Base-by-base conservation (phyloP, 2,797 vertebrate species). In the Takifugu rubripes region DNA sequence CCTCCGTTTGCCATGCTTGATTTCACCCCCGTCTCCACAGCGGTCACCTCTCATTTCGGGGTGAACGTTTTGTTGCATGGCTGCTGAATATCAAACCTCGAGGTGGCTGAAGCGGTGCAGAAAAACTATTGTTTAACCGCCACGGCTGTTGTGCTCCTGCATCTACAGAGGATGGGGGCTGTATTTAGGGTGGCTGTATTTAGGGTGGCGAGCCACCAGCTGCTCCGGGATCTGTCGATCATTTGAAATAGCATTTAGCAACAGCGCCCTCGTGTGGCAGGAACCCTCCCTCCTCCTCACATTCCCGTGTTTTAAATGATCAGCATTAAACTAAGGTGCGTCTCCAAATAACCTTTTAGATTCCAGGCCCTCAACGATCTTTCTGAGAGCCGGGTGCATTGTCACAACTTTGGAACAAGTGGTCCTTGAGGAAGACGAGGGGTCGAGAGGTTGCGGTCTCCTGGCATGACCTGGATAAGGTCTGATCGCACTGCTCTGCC, bases 401-500 rank as follows among this genome's bases (percentile, higher is more conserved):
- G 49, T 52, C 59, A 68, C 52, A 65, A 46, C 21, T 21, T 21
- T 21, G 31, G 31, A 33, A 2, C 8, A 3, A 54, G 53, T 61
- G 73, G 74, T 64, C 68, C 63, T 69, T 61, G 64, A 61, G 44
- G 33, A 59, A 31, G 49, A 58, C 21, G 25, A 9, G 54, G 36
- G 53, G 33, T 56, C 56, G 10, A 17, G 60, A 26, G 63, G 67
- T 77, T 72, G 68, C 66, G 74, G 66, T 61, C 82, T 80, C 65
- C 56, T 83, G 81, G 81, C 75, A 81, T 63, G 80, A 81, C 77
- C 82, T 78, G 83, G 76, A 75, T 72, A 70, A 77, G 79, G 76
- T 75, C 82, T 71, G 82, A 70, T 75, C 58, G 3, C 66, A 6
- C 78, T 84, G 76, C 81, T 75, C 74, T 83, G 79, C 77, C 84